A percentile compares a stretch with the other conserved stretches of the same genome.
Evolutionary conservation across 1,140 invertebrate genomes (phyloP).

Genomic region (Varroa destructor): DNA sequence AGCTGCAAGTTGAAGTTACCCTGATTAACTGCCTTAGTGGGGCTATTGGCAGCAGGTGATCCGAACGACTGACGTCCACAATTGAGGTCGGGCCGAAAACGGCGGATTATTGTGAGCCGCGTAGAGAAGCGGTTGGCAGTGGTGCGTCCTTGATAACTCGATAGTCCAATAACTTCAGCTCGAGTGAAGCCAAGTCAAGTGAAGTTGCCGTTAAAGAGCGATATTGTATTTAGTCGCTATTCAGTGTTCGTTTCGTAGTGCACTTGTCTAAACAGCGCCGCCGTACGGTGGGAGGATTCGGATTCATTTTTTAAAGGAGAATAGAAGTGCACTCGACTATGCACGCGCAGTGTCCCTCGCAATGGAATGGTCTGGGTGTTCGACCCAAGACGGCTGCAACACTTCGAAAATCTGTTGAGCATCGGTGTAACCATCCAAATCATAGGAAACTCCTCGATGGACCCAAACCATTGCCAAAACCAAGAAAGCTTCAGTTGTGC

Average conservation of each 20-base stretch:
- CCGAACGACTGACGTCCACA: too few species aligned
- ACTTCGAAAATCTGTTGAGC: slow-evolving; percentile 14
- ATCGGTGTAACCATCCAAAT: slow-evolving; percentile 24
- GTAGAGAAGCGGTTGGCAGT: too few species aligned
- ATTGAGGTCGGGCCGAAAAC: too few species aligned
- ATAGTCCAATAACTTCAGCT: too few species aligned
- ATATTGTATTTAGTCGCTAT: neutral
- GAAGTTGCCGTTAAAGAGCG: too few species aligned
- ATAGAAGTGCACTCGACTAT: neutral
- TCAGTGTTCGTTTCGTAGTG: neutral
- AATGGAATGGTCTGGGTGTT: slow-evolving; percentile 26
- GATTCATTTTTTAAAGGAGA: neutral
- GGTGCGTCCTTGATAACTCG: too few species aligned
- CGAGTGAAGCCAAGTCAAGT: too few species aligned
- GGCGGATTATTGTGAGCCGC: too few species aligned
- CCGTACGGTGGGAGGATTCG: neutral
- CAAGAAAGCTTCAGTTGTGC: slow-evolving; percentile 23
- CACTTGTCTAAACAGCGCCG: neutral
- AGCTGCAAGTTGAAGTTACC: too few species aligned
- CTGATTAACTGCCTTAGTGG: too few species aligned
- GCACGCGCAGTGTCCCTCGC: slow-evolving; percentile 25
- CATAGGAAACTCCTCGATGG: slow-evolving; percentile 23
- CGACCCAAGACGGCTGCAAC: slow-evolving; percentile 22
- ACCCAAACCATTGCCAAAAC: slow-evolving; percentile 19
- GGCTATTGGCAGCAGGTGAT: too few species aligned